These are phyloP conservation scores for Macrosteles quadrilineatus DNA, from an alignment of 1,140 invertebrate genomes.

Conservation along the genomic window DNA sequence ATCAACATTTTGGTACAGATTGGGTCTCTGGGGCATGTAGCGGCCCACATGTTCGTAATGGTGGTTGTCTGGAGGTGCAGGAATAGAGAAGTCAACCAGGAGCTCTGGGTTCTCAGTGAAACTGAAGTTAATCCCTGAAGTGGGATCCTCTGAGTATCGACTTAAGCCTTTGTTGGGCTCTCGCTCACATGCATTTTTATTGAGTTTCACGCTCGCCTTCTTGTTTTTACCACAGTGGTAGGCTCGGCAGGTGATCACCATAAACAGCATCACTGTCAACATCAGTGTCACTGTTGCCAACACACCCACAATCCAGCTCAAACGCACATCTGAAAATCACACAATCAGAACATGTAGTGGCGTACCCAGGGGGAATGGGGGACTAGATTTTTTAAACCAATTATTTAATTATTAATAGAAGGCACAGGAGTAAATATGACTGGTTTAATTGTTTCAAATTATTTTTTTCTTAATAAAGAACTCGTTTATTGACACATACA, in stretches of 20 bases:
- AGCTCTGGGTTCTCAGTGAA: conserved; percentile 14
- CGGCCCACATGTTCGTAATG: background rate
- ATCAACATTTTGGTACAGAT: conserved; percentile 13
- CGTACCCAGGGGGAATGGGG: too few relatives aligned
- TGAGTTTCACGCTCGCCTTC: background rate
- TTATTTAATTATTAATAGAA: too few relatives aligned
- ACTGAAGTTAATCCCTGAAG: conserved; percentile 10
- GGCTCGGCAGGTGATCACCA: background rate
- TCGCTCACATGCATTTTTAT: background rate
- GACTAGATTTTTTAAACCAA: too few relatives aligned
- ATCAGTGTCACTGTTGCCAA: background rate
- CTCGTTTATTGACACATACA: too few relatives aligned
- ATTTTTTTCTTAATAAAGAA: too few relatives aligned
- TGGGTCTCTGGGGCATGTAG: background rate
- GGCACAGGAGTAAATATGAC: too few relatives aligned
- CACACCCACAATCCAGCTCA: conserved; percentile 2
- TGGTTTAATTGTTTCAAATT: too few relatives aligned
- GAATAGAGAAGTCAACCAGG: background rate
- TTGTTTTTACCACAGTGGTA: background rate
- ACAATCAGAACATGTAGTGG: too few relatives aligned
- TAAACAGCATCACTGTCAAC: conserved; percentile 5
- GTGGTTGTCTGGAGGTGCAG: background rate
- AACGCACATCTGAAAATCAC: conserved; percentile 3
- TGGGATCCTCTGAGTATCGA: background rate
- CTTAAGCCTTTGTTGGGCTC: too few relatives aligned